Evolutionary conservation across 1,140 invertebrate species (phyloP).

Genomic region (Popillia japonica): DNA sequence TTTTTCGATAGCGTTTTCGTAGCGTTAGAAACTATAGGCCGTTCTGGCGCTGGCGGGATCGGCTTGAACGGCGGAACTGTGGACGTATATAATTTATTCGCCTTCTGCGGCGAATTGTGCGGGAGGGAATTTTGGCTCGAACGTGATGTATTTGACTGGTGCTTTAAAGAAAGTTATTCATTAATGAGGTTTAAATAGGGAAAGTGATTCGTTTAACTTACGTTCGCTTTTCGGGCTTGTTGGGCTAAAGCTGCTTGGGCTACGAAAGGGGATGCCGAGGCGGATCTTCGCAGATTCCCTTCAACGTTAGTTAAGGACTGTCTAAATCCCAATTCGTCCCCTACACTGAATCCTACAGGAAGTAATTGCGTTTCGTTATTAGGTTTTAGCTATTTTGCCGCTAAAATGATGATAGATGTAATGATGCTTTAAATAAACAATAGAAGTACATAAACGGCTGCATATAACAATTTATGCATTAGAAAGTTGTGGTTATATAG

Average conservation of each 20-base stretch:
- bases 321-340: conserved; percentile 82
- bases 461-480: no score
- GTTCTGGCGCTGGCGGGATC: conserved; percentile 70
- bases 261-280: conserved; percentile 54
- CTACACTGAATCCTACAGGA: conserved; percentile 77
- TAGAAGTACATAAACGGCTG: background rate
- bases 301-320: conserved; percentile 81
- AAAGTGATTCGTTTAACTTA: background rate
- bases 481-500: no score
- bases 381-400: no score
- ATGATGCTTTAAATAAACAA: background rate
- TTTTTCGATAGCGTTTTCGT: conserved; percentile 56
- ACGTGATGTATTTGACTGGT: background rate
- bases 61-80: conserved; percentile 78
- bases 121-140: background rate
- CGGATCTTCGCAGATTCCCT: conserved; percentile 72
- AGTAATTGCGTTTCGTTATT: background rate
- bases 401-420: background rate
- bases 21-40: conserved; percentile 52
- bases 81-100: conserved; percentile 19
- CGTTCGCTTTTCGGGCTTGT: background rate
- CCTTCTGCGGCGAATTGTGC: background rate
- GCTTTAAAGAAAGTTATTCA: conserved; percentile 13
- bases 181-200: background rate
- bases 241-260: conserved; percentile 52